Evolutionary conservation across 1,140 invertebrate species (phyloP).

Genomic region (Macrocentrus cingulum): DNA sequence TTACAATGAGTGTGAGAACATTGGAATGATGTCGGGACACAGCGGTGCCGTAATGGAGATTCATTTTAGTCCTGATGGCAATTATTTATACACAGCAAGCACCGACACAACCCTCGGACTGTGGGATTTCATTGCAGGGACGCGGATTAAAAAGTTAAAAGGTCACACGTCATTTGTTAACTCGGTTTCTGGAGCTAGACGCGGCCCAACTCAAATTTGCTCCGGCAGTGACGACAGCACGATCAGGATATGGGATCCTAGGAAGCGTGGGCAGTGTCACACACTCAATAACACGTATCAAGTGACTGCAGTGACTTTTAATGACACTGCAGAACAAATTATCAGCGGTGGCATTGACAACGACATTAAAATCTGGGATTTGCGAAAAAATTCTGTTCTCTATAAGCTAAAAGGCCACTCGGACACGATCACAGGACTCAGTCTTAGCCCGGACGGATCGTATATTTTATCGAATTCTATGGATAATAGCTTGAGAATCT

Average conservation of each 20-base stretch:
- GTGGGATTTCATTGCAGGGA: conserved; percentile 90
- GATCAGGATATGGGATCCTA: conserved; percentile 86
- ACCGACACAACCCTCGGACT: conserved; percentile 94
- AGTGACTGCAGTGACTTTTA: conserved; percentile 86
- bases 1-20: conserved; percentile 97
- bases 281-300: conserved; percentile 83
- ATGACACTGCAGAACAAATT: conserved; percentile 92
- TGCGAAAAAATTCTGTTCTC: conserved; percentile 85
- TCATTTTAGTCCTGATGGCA: conserved; percentile 93
- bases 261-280: conserved; percentile 77
- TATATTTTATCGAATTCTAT: conserved; percentile 95
- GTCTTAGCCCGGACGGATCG: conserved; percentile 92
- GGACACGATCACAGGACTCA: conserved; percentile 92
- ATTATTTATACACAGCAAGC: conserved; percentile 85
- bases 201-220: conserved; percentile 86
- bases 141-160: conserved; percentile 88
- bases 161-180: conserved; percentile 91
- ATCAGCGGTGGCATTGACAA: conserved; percentile 95
- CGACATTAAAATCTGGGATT: conserved; percentile 97
- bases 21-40: conserved; percentile 89
- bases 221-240: conserved; percentile 96
- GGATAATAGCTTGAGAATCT: conserved; percentile 89
- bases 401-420: conserved; percentile 86
- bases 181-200: conserved; percentile 73
- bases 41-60: conserved; percentile 96